Conservation (phyloP, 2,797 vertebrate species). For the Clarias pachynema region DNA sequence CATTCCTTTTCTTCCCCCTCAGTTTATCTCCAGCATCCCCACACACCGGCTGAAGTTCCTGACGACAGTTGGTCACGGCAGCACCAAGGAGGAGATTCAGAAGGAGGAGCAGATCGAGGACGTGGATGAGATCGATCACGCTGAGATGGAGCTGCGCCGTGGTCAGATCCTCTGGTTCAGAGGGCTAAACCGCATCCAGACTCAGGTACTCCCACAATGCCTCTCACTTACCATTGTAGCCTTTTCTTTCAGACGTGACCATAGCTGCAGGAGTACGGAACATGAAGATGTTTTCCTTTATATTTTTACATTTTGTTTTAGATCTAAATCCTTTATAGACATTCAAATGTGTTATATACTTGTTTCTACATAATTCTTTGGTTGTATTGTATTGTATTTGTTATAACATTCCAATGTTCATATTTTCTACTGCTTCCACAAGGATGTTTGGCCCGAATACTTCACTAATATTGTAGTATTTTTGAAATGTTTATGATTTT, state of each 20-base stretch:
- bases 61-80: conserved; percentile 93
- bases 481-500: not conserved
- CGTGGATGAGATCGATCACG: conserved; percentile 92
- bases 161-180: conserved; percentile 99
- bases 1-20: conserved; percentile 19
- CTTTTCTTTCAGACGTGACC: conserved; percentile 9
- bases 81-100: conserved; percentile 86
- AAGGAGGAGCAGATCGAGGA: conserved; percentile 85
- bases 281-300: not conserved
- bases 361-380: not conserved
- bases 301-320: not conserved
- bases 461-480: not conserved
- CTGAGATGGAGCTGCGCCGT: conserved; percentile 92
- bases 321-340: not conserved
- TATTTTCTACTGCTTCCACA: not conserved
- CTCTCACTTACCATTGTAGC: not conserved
- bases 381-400: not conserved
- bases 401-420: not conserved
- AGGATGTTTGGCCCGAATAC: not conserved
- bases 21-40: conserved; percentile 90
- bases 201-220: conserved; percentile 82
- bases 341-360: not conserved
- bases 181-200: conserved; percentile 99
- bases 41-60: conserved; percentile 94
- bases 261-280: not conserved